A percentile compares a stretch with the other conserved stretches of the same genome.
Evolutionary conservation across 2,888 invertebrate genomes (phyloP).

Genomic region (Sipha maydis): DNA sequence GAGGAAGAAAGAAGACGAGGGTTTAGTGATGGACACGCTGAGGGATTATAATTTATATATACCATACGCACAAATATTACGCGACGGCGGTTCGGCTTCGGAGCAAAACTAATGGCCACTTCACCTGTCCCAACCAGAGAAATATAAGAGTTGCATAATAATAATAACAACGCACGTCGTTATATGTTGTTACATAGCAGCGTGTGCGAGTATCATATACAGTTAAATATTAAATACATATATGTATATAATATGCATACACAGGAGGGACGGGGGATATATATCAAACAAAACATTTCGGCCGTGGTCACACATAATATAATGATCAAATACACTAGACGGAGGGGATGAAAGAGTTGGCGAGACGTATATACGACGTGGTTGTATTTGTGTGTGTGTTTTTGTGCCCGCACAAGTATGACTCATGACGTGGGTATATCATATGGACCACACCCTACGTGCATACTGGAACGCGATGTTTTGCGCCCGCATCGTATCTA

Average conservation of each 20-base stretch:
- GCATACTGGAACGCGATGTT: background rate
- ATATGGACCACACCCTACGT: conserved; percentile 48
- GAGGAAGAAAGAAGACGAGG: background rate
- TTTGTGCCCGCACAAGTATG: conserved; percentile 36
- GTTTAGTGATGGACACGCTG: conserved; percentile 31
- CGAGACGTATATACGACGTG: background rate
- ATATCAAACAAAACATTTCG: conserved; percentile 42
- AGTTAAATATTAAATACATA: background rate
- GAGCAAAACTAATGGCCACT: conserved; percentile 56
- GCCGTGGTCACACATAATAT: background rate
- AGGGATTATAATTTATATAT: conserved; percentile 35
- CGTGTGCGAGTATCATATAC: background rate
- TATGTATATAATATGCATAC: background rate
- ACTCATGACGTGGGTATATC: conserved; percentile 29
- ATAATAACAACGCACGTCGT: conserved; percentile 27
- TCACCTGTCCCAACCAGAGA: conserved; percentile 58
- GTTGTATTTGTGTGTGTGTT: background rate
- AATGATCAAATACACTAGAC: background rate
- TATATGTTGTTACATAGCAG: background rate
- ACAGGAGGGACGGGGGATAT: conserved; percentile 15
- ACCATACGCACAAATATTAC: background rate
- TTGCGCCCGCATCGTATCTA: conserved; percentile 19
- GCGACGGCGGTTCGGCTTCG: background rate
- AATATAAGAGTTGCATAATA: conserved; percentile 46
- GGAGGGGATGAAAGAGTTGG: conserved; percentile 16